A percentile compares a stretch with the other conserved stretches of the same genome.
Evolutionary conservation across 1,140 invertebrate genomes (phyloP).

Genomic region (Ladona fulva): DNA sequence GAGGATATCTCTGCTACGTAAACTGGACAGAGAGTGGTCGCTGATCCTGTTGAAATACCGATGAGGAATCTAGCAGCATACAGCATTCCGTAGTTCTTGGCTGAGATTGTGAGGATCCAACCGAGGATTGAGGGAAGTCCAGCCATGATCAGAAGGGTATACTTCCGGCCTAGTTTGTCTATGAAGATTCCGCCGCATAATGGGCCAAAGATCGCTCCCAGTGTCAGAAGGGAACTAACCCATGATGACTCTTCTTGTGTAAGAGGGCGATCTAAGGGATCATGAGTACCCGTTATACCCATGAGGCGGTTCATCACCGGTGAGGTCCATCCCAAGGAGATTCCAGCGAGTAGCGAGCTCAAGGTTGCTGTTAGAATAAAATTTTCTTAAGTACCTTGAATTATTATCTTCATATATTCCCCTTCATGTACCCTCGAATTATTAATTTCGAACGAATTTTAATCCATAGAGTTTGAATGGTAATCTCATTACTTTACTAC

Average conservation of each 20-base stretch:
- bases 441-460: too few relatives aligned
- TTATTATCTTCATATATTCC: too few relatives aligned
- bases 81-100: constrained; percentile 27
- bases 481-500: too few relatives aligned
- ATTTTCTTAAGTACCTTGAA: too few relatives aligned
- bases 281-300: not conserved
- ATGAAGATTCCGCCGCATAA: constrained; percentile 41
- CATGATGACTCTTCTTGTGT: not conserved
- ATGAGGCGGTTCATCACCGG: not conserved
- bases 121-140: not conserved
- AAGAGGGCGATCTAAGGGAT: not conserved
- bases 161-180: constrained; percentile 46
- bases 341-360: not conserved
- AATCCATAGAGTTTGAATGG: too few relatives aligned
- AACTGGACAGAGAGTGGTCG: constrained; percentile 58
- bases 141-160: constrained; percentile 35
- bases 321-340: not conserved
- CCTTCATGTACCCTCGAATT: too few relatives aligned
- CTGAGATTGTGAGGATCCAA: not conserved
- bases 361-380: too few relatives aligned
- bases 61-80: constrained; percentile 44
- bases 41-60: constrained; percentile 48
- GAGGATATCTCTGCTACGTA: constrained; percentile 78
- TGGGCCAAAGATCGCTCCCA: not conserved
- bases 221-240: not conserved